These are phyloP conservation scores for Drosophila serrata DNA, from an alignment of 1,140 invertebrate species.

Conservation along the genomic window DNA sequence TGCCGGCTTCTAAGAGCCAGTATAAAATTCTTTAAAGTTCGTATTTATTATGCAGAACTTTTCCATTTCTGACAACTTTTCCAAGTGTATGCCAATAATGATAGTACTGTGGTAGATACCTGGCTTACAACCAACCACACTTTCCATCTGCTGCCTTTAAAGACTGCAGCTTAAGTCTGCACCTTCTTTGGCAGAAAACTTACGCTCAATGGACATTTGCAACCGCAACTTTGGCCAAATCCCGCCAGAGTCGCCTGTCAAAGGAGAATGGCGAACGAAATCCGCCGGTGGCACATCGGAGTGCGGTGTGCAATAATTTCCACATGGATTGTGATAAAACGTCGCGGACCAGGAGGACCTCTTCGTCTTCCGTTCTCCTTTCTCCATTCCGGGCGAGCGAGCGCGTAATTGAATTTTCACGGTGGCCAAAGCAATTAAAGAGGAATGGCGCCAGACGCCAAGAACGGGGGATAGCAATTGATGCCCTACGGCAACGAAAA, in stretches of 20 bases:
- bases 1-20: too few relatives aligned
- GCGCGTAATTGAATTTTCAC: constrained; percentile 71
- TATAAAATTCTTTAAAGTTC: neutral
- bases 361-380: neutral
- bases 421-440: constrained; percentile 63
- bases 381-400: constrained; percentile 21
- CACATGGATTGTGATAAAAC: constrained; percentile 47
- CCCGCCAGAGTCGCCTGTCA: constrained; percentile 13
- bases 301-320: constrained; percentile 56
- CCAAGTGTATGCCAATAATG: neutral
- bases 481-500: constrained; percentile 22
- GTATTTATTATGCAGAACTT: neutral
- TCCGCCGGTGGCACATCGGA: constrained; percentile 33
- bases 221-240: constrained; percentile 22
- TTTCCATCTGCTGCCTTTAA: constrained; percentile 19
- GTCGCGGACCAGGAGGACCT: neutral
- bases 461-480: constrained; percentile 19
- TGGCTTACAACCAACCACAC: constrained; percentile 1
- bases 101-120: neutral
- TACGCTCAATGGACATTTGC: constrained; percentile 20
- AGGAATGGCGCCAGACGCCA: constrained; percentile 3
- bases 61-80: neutral
- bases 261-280: constrained; percentile 35
- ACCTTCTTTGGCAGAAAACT: constrained; percentile 26
- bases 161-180: constrained; percentile 23